Conservation (phyloP, 2,113 vertebrate genomes). For the Aix galericulata region DNA sequence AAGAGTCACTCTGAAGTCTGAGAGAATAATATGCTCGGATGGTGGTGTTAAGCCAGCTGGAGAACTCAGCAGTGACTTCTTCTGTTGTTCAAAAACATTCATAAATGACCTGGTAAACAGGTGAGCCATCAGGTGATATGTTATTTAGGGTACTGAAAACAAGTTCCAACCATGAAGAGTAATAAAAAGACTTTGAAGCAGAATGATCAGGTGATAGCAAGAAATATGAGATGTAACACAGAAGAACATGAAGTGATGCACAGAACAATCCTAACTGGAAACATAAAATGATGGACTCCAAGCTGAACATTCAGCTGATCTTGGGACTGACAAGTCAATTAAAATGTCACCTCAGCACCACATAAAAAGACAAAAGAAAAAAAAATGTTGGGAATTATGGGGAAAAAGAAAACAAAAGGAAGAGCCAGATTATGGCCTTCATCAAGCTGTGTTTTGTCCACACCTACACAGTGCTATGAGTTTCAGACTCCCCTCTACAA, state of each 20-base stretch:
- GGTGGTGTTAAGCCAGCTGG: not conserved
- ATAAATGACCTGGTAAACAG: not conserved
- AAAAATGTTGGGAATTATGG: not conserved
- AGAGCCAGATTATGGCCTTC: not conserved
- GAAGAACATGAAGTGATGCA: not conserved
- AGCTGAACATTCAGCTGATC: not conserved
- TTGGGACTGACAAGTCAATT: fast-evolving
- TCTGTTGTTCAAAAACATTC: not conserved
- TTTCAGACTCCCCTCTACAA: not conserved
- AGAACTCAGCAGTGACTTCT: not conserved
- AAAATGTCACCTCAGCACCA: not conserved
- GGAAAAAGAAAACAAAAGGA: not conserved
- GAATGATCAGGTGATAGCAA: not conserved
- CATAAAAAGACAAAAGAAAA: not conserved
- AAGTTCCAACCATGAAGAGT: not conserved
- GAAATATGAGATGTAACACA: not conserved
- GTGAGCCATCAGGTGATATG: not conserved
- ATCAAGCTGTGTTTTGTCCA: not conserved
- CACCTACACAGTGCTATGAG: not conserved
- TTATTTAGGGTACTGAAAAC: not conserved
- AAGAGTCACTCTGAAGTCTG: not conserved
- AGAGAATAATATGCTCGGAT: not conserved
- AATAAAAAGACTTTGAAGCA: not conserved
- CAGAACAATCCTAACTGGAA: fast-evolving
- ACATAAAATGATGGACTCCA: not conserved